These are phyloP conservation scores for Turdus rufiventris DNA, from an alignment of 2,113 vertebrate species.

Conservation along the genomic window DNA sequence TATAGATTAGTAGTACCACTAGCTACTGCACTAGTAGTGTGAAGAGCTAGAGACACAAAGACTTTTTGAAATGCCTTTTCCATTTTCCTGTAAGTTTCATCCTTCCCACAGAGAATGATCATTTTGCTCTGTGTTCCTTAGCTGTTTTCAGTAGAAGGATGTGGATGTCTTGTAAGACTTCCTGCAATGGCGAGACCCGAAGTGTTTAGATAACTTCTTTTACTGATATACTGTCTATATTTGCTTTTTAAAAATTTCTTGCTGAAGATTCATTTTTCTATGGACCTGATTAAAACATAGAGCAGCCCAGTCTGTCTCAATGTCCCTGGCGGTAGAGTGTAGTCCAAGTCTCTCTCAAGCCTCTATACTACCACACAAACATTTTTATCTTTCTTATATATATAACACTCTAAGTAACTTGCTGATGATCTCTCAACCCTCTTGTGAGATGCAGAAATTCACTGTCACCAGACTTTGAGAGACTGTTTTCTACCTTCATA, in stretches of 20 bases:
- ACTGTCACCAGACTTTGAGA: not conserved
- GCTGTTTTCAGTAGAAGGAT: not conserved
- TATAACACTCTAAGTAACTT: not conserved
- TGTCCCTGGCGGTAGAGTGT: not conserved
- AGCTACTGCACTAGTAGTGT: too few relatives aligned
- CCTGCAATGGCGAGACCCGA: not conserved
- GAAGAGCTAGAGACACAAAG: not conserved
- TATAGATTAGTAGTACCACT: not conserved
- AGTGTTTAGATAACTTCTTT: not conserved
- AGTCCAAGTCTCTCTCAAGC: not conserved
- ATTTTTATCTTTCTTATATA: not conserved
- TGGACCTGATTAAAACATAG: accelerated
- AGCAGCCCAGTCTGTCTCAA: not conserved
- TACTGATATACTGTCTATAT: not conserved
- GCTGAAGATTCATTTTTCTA: not conserved
- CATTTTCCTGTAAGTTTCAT: not conserved
- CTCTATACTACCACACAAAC: not conserved
- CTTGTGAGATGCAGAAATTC: not conserved
- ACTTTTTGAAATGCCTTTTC: not conserved
- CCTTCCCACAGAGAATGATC: not conserved
- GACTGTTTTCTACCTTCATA: not conserved
- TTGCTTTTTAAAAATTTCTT: not conserved
- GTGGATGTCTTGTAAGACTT: not conserved
- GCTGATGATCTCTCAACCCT: not conserved
- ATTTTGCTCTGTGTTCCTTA: not conserved